Evolutionary conservation across 1,140 invertebrate species (phyloP).

Genomic region (Glomeris maerens): DNA sequence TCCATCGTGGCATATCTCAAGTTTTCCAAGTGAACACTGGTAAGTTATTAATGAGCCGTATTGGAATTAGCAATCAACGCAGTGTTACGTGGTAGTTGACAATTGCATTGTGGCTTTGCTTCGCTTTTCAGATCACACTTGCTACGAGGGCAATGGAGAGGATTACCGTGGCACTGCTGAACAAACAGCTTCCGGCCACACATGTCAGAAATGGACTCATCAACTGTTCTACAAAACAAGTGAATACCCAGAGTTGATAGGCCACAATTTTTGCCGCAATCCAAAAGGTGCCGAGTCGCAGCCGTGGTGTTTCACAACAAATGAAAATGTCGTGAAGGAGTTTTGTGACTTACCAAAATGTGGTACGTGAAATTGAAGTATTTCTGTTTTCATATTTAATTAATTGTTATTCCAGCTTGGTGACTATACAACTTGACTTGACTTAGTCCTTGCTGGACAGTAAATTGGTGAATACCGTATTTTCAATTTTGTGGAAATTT

Average conservation of each 20-base stretch:
- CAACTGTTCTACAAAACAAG: slow-evolving; percentile 55
- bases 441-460: no score
- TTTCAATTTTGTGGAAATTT: no score
- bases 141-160: slow-evolving; percentile 69
- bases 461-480: no score
- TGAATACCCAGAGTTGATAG: slow-evolving; percentile 64
- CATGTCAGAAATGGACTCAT: slow-evolving; percentile 66
- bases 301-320: slow-evolving; percentile 73
- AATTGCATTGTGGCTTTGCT: slow-evolving; percentile 11
- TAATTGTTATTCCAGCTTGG: no score
- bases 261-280: slow-evolving; percentile 86
- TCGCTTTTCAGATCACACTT: slow-evolving; percentile 43
- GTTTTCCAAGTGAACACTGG: background rate
- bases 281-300: slow-evolving; percentile 57
- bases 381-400: no score
- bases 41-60: no score
- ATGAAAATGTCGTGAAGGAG: slow-evolving; percentile 41
- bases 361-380: no score
- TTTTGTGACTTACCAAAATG: slow-evolving; percentile 73
- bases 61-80: no score
- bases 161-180: slow-evolving; percentile 64
- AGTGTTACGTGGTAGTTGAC: background rate
- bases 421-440: no score
- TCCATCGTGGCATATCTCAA: slow-evolving; percentile 56
- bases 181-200: slow-evolving; percentile 49